Percentiles rank a stretch among this genome's conserved stretches.
These are phyloP conservation scores for Eilema caniola DNA, from an alignment of 2,888 invertebrate species.

Conservation along the genomic window DNA sequence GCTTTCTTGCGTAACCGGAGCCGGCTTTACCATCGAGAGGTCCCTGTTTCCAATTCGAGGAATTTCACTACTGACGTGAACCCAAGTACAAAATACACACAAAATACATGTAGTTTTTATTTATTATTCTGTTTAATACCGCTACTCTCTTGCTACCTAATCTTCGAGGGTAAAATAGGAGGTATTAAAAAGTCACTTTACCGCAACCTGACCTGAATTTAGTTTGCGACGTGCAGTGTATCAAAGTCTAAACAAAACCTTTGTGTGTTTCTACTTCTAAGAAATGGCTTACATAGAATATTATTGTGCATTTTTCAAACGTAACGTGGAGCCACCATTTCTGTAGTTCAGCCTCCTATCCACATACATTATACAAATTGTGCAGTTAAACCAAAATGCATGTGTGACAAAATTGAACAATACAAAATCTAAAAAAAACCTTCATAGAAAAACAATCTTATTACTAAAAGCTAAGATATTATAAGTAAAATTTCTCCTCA, in stretches of 20 bases:
- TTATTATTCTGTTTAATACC: not conserved
- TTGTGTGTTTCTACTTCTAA: conserved; percentile 1
- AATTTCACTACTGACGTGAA: no score
- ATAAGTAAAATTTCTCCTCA: not conserved
- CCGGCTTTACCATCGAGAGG: no score
- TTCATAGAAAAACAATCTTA: no score
- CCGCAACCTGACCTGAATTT: conserved; percentile 23
- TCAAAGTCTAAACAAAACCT: conserved; percentile 17
- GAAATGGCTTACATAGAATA: conserved; percentile 14
- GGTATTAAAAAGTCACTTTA: conserved; percentile 32
- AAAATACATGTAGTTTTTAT: not conserved
- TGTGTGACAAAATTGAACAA: no score
- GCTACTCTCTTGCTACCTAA: not conserved
- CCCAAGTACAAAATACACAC: no score
- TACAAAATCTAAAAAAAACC: no score
- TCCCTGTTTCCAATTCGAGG: no score
- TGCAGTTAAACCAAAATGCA: no score
- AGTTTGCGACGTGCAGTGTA: conserved; percentile 6
- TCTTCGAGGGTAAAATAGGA: not conserved
- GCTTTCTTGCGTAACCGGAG: not conserved
- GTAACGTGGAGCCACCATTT: not conserved
- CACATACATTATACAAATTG: no score
- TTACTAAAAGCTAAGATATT: no score
- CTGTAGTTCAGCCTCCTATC: not conserved
- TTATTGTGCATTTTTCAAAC: conserved; percentile 20